Evolutionary conservation across 2,113 vertebrate species (phyloP).

Genomic region (Polyodon spathula): DNA sequence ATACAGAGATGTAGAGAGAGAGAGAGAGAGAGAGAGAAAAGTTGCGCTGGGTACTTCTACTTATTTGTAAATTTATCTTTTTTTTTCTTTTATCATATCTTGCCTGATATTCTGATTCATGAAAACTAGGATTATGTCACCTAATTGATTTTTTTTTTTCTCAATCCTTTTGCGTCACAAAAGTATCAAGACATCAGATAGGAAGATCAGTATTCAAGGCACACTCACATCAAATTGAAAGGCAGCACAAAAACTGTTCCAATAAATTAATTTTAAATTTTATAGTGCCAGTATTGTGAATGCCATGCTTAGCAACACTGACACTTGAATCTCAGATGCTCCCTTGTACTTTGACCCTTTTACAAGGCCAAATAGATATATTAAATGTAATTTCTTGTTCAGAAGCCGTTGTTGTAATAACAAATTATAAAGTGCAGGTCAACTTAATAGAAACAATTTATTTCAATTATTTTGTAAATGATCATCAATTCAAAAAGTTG

Average conservation of each 20-base stretch:
- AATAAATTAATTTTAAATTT: constrained; percentile 76
- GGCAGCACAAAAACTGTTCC: constrained; percentile 90
- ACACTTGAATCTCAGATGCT: constrained; percentile 83
- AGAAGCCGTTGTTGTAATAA: constrained; percentile 69
- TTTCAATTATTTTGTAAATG: constrained; percentile 19
- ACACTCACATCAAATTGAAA: constrained; percentile 93
- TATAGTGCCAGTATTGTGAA: constrained; percentile 92
- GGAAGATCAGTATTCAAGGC: constrained; percentile 98
- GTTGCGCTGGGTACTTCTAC: constrained; percentile 72
- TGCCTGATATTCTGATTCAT: constrained; percentile 28
- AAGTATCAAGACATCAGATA: constrained; percentile 81
- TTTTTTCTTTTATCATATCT: constrained; percentile 19
- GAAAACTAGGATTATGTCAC: constrained; percentile 36
- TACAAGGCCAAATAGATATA: constrained; percentile 62
- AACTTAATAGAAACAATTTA: constrained; percentile 60
- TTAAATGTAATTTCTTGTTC: constrained; percentile 79
- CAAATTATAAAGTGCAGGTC: constrained; percentile 82
- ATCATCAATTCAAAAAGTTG: constrained; percentile 26
- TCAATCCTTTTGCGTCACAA: constrained; percentile 75
- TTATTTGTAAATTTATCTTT: constrained; percentile 35
- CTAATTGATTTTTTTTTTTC: constrained; percentile 37
- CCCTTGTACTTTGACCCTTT: constrained; percentile 69
- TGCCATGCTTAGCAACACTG: constrained; percentile 80
- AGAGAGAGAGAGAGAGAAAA: constrained; percentile 47
- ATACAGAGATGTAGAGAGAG: constrained; percentile 59